Base-by-base conservation (phyloP, 2,113 vertebrate species). In the Madoqua kirkii region DNA sequence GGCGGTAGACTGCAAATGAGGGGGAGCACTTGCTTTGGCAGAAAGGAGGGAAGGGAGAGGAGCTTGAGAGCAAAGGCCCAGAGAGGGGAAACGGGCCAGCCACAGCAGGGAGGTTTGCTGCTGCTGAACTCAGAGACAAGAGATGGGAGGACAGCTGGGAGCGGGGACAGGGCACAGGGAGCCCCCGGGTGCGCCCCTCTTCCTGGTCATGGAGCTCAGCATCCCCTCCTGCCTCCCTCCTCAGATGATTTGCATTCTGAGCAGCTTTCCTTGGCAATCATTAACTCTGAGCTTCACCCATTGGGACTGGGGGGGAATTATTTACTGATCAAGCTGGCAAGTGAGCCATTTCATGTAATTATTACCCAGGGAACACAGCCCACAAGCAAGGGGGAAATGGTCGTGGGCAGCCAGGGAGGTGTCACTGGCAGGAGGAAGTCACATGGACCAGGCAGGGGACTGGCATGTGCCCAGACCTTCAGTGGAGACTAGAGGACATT, bases 281-380 rank as follows among this genome's bases (percentile, higher is more conserved):
- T 96, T 96, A 98, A 96, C 95, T 14, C 48, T 25, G 33, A 76
- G 8, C 40, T 59, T 92, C 43, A 31, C 87, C 40, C 1, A 3
- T 29, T 10, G 17, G 71, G 85, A 64, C 45, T 43, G 16, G 25
- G 40, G 45, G 11, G 48, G 36, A 40, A 21, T 33, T 87, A 89
- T 54, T 91, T 95, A 85, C 50, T 33, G 76, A 79, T 50, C 8
- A 78, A 40, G 62, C 40, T 3, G 21, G 81, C 45, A 4, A 16
- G 94, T 62, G 57, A 95, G 87, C 89, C 57, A 55, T 92, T 83
- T 14, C 7, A 62, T 14, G 33, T 7, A 43, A 96, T 90, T 36
- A 27, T 91, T 93, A 48, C 64, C 79, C 31, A 92, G 15, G 55
- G 1, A 33, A 33, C 50, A 89, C 52, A 81, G 33, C 62, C 0